Base-by-base conservation (phyloP, 2,888 invertebrate genomes). In the Formica aserva region DNA sequence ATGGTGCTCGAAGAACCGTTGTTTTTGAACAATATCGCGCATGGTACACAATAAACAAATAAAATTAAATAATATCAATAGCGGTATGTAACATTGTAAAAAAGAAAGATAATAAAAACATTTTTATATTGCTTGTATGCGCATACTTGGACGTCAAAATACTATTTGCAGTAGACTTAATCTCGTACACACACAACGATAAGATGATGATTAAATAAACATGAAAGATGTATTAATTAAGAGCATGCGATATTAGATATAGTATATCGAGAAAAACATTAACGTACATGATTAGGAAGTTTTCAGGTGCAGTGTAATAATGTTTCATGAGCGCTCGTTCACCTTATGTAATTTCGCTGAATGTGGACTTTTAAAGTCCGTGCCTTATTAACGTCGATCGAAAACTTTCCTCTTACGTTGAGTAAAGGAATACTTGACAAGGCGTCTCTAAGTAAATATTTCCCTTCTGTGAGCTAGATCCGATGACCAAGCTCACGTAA, bases 1-100 rank as follows among this genome's bases (percentile, higher is more conserved):
- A 62, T 32, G 72, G 45, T 66, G 78, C 74, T 57, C 71, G 81
- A 78, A 87, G 85, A 87, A 85, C 82, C 55, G 63, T 85, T 83
- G 78, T 78, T 83, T 85, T 81, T 57, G 45, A 87, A 84, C 63
- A 82, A 82, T 67, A 60, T 66, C 29, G 77, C 63, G 60, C 35
- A 18, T 22, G 13, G 29, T 22, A n/a, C 18, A 22, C 57, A 32
- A 69, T 60, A 72, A 52, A 71, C 78, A 71, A 71, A 71, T 48
- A 71, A 80, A 80, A 60, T 80, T 48, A 67, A 77, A 71, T 80
- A 71, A 80, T 32, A 60, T 48, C 35, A 60, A 13, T 9, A 55
- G 52, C 60, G 32, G 22, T 55, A 35, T 18, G 3, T 52, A 38
- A 26, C 26, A 8, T 15, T 69, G 15, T 60, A 35, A 80, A 45